Base-by-base conservation (phyloP, 2,797 vertebrate genomes). In the Adelosebastes latens region DNA sequence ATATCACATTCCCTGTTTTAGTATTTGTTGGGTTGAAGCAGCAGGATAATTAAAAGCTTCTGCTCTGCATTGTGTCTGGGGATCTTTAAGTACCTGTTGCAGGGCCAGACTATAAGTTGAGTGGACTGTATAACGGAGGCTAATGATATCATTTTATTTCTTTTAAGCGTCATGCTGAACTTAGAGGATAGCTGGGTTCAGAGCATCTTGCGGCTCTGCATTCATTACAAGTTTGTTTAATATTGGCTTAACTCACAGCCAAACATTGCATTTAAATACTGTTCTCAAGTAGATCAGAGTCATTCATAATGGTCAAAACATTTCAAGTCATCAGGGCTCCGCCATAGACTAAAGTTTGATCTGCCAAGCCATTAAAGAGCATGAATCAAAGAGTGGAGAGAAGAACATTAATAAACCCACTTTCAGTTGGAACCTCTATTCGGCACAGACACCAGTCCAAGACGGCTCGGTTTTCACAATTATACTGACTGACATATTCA, bases 401-500 rank as follows among this genome's bases (percentile, higher is more conserved):
- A 75, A 72, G 84, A 88, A 81, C 83, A 90, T 90, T 91, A 92
- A 90, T 91, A 93, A 91, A 92, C 80, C 72, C 70, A 87, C 86
- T 93, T 92, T 92, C 64, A 58, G 81, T 69, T 84, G 64, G 86
- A 87, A 79, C 87, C 78, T 86, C 91, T 82, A 72, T 93, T 91
- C 73, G 75, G 79, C 82, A 2, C 61, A 83, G 90, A 91, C 91
- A 80, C 80, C 82, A 86, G 87, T 90, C 85, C 83, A 87, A 87
- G 78, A 79, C 32, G 72, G 82, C 89, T 93, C 66, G 75, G 87
- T 92, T 93, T 92, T 93, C 89, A 94, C 93, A 93, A 94, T 94
- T 94, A 93, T 85, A 85, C 87, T 94, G 94, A 95, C 89, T 94
- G 94, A 94, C 94, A 95, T 92, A 93, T 95, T 96, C 93, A 94